Evolutionary conservation across 2,888 invertebrate genomes (phyloP).

Genomic region (Cecidostiba fungosa): DNA sequence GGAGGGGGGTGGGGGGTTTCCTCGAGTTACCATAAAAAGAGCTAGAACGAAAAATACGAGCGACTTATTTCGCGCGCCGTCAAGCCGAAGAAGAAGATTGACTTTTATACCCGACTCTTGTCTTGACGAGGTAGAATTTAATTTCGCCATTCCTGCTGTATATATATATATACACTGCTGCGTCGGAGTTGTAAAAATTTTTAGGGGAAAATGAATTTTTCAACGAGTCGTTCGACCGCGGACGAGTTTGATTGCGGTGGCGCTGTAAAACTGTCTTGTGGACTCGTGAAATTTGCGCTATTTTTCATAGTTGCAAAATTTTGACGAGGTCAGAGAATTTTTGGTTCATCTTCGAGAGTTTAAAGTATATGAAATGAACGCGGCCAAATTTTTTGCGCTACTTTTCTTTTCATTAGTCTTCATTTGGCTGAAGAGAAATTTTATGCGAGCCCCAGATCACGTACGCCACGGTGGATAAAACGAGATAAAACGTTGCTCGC

Average conservation of each 20-base stretch:
- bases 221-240: background rate
- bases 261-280: background rate
- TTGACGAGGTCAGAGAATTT: background rate
- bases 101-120: slow-evolving; percentile 45
- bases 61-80: background rate
- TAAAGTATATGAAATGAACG: background rate
- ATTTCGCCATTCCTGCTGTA: background rate
- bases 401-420: background rate
- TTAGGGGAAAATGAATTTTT: slow-evolving; percentile 46
- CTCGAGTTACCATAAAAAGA: slow-evolving; percentile 55
- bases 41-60: slow-evolving; percentile 50
- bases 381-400: background rate
- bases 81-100: slow-evolving; percentile 39
- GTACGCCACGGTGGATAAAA: background rate
- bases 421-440: background rate
- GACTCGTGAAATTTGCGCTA: background rate
- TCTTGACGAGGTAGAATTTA: slow-evolving; percentile 58
- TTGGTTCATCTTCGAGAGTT: background rate
- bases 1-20: slow-evolving; percentile 32
- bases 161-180: background rate
- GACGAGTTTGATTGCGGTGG: slow-evolving; percentile 4
- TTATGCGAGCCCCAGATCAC: slow-evolving; percentile 2
- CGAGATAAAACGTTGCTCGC: background rate
- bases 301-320: background rate
- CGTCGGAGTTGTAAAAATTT: slow-evolving; percentile 50